Conservation (phyloP, 1,140 invertebrate species). For the Bathynomus jamesi region DNA sequence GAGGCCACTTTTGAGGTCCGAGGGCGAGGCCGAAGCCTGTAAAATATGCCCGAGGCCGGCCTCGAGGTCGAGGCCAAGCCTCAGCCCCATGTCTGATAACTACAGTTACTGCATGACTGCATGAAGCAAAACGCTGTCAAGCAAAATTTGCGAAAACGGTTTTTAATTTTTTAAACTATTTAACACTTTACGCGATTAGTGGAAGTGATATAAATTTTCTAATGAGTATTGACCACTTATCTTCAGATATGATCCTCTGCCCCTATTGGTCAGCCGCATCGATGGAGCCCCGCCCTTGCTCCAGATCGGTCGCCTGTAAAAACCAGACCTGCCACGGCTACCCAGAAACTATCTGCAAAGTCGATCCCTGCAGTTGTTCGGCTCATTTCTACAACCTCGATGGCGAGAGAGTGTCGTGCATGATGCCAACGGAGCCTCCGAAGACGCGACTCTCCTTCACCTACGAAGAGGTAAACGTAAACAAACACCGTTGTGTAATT, state of each 20-base stretch:
- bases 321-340: constrained; percentile 41
- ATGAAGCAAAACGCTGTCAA: too few relatives aligned
- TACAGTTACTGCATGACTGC: too few relatives aligned
- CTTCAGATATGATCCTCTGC: constrained; percentile 43
- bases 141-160: too few relatives aligned
- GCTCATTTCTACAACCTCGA: constrained; percentile 39
- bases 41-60: too few relatives aligned
- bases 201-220: too few relatives aligned
- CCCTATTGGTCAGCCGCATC: constrained; percentile 37
- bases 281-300: constrained; percentile 41
- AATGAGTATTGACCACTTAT: too few relatives aligned
- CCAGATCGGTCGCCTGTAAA: constrained; percentile 40
- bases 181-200: too few relatives aligned
- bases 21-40: too few relatives aligned
- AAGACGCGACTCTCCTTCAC: constrained; percentile 32
- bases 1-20: too few relatives aligned
- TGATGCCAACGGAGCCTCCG: constrained; percentile 26
- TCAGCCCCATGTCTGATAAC: too few relatives aligned
- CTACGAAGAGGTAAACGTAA: constrained; percentile 25
- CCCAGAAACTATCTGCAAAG: constrained; percentile 42
- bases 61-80: too few relatives aligned
- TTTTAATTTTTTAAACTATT: too few relatives aligned
- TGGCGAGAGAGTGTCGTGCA: constrained; percentile 31
- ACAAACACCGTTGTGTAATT: neutral
- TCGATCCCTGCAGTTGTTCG: constrained; percentile 45